Conservation (phyloP, 2,888 invertebrate genomes). For the Eupeodes latifasciatus region DNA sequence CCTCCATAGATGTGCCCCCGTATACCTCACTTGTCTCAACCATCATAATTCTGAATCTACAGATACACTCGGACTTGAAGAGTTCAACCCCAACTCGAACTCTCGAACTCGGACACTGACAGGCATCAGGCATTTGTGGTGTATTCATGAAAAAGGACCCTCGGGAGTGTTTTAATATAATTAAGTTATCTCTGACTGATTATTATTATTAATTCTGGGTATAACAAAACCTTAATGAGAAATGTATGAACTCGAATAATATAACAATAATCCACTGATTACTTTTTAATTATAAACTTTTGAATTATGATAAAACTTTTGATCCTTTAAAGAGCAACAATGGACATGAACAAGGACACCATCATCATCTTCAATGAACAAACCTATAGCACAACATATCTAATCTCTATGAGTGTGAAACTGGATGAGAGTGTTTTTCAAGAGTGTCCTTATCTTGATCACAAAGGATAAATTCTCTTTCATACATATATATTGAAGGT, state of each 20-base stretch:
- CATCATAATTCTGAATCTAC: not conserved
- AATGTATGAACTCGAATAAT: slow-evolving; percentile 36
- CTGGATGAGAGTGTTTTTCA: not conserved
- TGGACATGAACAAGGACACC: not conserved
- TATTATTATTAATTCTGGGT: slow-evolving; percentile 38
- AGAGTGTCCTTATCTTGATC: not conserved
- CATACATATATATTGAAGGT: not conserved
- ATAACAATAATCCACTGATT: slow-evolving; percentile 67
- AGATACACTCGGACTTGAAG: not conserved
- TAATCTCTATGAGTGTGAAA: not conserved
- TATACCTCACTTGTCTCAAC: not conserved
- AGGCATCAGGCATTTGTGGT: slow-evolving; percentile 42
- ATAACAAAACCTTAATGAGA: slow-evolving; percentile 34
- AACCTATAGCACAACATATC: not conserved
- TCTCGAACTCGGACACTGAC: slow-evolving; percentile 5
- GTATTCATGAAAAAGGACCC: slow-evolving; percentile 23
- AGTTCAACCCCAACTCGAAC: not conserved
- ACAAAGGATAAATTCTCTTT: not conserved
- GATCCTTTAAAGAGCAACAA: slow-evolving; percentile 24
- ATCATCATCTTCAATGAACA: too few species aligned
- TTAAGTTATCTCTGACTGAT: slow-evolving; percentile 36
- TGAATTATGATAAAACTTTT: slow-evolving; percentile 52
- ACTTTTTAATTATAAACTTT: slow-evolving; percentile 73
- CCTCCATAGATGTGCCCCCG: not conserved
- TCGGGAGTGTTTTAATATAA: slow-evolving; percentile 43